Conservation (phyloP, 2,888 invertebrate genomes). For the Operophtera brumata region DNA sequence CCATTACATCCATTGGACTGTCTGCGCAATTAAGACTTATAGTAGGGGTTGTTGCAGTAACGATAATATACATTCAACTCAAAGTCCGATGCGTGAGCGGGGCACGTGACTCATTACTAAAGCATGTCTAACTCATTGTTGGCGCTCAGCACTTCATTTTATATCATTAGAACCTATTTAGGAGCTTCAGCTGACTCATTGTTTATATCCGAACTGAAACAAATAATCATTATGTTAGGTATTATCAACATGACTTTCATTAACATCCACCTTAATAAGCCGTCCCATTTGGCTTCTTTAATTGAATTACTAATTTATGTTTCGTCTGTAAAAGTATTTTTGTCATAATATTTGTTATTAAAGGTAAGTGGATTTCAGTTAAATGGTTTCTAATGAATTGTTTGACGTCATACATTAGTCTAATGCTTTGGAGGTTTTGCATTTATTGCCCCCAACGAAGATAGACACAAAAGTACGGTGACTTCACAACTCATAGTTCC, state of each 20-base stretch:
- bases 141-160: not conserved
- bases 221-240: not conserved
- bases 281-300: slow-evolving; percentile 6
- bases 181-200: slow-evolving; percentile 1
- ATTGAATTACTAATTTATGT: slow-evolving; percentile 3
- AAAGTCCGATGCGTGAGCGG: slow-evolving; percentile 31
- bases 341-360: not conserved
- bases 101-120: slow-evolving; percentile 40
- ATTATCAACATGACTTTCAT: slow-evolving; percentile 5
- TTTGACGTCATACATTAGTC: slow-evolving; percentile 19
- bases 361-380: not conserved
- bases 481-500: slow-evolving; percentile 11
- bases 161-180: slow-evolving; percentile 3
- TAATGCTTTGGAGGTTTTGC: slow-evolving; percentile 45
- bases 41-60: slow-evolving; percentile 28
- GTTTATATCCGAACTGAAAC: not conserved
- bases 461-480: slow-evolving; percentile 36
- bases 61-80: slow-evolving; percentile 21
- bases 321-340: not conserved
- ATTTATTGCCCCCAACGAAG: slow-evolving; percentile 42
- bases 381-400: not conserved
- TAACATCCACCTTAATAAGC: slow-evolving; percentile 2
- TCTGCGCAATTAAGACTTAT: slow-evolving; percentile 39
- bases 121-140: slow-evolving; percentile 28
- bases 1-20: slow-evolving; percentile 26